phyloP scores from a whole-genome alignment of 2,797 vertebrate genomes.

The Echiichthys vipera region DNA sequence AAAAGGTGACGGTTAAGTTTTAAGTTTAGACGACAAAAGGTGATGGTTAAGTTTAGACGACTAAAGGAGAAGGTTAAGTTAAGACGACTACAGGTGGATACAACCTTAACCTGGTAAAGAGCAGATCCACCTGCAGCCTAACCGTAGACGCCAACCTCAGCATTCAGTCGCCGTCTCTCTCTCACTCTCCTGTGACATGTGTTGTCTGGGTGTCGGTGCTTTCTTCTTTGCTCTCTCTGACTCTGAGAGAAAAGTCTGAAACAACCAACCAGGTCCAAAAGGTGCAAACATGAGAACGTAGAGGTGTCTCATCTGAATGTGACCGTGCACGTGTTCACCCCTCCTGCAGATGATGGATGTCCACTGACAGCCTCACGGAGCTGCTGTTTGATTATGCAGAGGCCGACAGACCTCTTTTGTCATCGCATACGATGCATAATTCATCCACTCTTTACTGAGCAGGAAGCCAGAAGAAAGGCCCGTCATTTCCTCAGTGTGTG shows the following conservation, averaged over 20 bases:
- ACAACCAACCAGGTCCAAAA: not conserved
- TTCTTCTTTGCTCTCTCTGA: not conserved
- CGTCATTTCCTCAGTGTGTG: conserved; percentile 34
- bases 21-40: too few species aligned
- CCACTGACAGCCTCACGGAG: conserved; percentile 34
- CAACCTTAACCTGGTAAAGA: too few species aligned
- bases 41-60: too few species aligned
- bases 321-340: not conserved
- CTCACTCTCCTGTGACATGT: not conserved
- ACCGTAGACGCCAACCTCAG: not conserved
- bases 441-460: conserved; percentile 67
- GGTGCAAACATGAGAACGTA: not conserved
- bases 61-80: too few species aligned
- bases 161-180: not conserved
- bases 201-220: not conserved
- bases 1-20: too few species aligned
- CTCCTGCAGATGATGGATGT: conserved; percentile 55
- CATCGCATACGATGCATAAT: conserved; percentile 74
- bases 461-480: conserved; percentile 50
- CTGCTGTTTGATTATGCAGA: conserved; percentile 64
- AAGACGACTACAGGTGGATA: too few species aligned
- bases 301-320: too few species aligned
- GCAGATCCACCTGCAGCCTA: too few species aligned
- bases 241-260: not conserved
- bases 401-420: conserved; percentile 71